Evolutionary conservation across 1,140 invertebrate species (phyloP), one percentile per base, ranked within the genome.

Genomic region (Drosophila ercepeae): DNA sequence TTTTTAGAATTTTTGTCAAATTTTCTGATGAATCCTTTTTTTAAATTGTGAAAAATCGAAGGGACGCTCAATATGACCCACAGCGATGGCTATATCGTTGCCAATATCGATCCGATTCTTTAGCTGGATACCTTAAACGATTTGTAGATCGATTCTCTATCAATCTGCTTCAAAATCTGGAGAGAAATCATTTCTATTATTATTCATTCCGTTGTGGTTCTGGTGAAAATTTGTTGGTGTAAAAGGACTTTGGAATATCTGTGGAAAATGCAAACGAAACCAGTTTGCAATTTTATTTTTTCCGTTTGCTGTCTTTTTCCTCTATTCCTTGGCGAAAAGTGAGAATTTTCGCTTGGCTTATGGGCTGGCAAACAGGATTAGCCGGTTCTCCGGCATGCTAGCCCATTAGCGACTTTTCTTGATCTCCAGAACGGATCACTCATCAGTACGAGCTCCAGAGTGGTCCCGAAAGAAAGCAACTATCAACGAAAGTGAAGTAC

Each of bases 321-420:
- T 42, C 53, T 65, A 57, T 50, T 32, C 60, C 34, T 44, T 75
- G 46, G 76, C 72, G 65, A 83, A 83, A 83, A 83, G 79, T 83
- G 79, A 83, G 79, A 83, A 83, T 79, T 84, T 83, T 78, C 69
- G 39, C 60, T 78, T 73, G 60, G 60, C 41, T 67, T 74, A 65
- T 65, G 14, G 67, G 41, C 44, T 50, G 58, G 19, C 36, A 71
- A 83, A 83, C 79, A 83, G 81, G 79, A 83, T 61, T 59, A 68
- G 81, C 79, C 67, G 79, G 79, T 83, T 83, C 61, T 71, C 64
- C 19, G 65, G 48, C 60, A 64, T 64, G 58, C 39, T 49, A 45
- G 52, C 52, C 65, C 65, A 70, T 79, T 71, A 58, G 34, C 29
- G 49, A 50, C 39, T 54, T 29, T 71, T 41, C 34, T 65, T 46